phyloP scores from a whole-genome alignment of 1,140 invertebrate species.

The Lasaia peninsularis region DNA sequence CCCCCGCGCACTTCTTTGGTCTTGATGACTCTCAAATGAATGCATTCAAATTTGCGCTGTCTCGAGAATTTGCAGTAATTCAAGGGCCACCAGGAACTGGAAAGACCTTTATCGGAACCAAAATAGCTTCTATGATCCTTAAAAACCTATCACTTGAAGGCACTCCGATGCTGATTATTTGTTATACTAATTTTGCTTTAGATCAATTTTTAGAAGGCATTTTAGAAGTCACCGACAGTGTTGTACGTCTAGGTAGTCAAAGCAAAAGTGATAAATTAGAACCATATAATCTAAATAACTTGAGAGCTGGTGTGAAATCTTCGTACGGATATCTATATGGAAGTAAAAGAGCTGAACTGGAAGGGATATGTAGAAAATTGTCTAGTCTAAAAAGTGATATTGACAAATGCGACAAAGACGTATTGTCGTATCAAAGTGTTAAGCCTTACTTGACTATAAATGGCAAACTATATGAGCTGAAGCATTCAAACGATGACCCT shows the following conservation, averaged over 20 bases:
- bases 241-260: constrained; percentile 86
- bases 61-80: constrained; percentile 84
- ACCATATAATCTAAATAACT: constrained; percentile 68
- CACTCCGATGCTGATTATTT: constrained; percentile 87
- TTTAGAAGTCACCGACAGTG: constrained; percentile 71
- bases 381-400: constrained; percentile 51
- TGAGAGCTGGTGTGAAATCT: constrained; percentile 49
- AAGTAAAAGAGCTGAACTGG: constrained; percentile 48
- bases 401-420: constrained; percentile 55
- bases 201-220: constrained; percentile 93
- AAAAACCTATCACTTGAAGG: constrained; percentile 71
- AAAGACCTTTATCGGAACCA: constrained; percentile 86
- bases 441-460: constrained; percentile 43
- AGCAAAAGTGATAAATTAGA: constrained; percentile 80
- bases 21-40: constrained; percentile 79
- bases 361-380: constrained; percentile 51
- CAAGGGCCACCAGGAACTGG: constrained; percentile 90
- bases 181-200: constrained; percentile 92
- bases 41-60: constrained; percentile 80
- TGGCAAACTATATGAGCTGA: constrained; percentile 37
- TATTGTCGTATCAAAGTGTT: constrained; percentile 46
- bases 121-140: constrained; percentile 81
- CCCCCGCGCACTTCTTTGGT: constrained; percentile 46
- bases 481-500: constrained; percentile 44
- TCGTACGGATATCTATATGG: constrained; percentile 52